Evolutionary conservation across 2,113 vertebrate species (phyloP), one percentile per base, ranked within the genome.

Genomic region (Pelvicachromis taeniatus): DNA sequence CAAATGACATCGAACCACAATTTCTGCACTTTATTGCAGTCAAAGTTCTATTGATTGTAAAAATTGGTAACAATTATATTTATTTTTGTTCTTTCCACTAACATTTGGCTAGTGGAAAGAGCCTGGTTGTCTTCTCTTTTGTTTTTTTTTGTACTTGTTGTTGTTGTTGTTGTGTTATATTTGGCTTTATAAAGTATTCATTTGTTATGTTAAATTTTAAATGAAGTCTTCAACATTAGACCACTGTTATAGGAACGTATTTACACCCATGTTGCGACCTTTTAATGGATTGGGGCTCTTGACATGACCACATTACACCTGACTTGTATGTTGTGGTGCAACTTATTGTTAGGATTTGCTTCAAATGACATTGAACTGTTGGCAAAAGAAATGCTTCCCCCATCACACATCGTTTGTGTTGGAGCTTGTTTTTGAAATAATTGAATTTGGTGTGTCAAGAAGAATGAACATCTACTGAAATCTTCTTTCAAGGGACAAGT

Each of bases 381-480:
- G 92, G 91, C n/a, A 94, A 93, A 80, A 94, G 82, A 94, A 94
- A 92, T 93, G 93, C 93, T 93, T 77, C 90, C 94, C 63, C 92
- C 94, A 90, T 88, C 90, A 95, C 92, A 95, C 95, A 92, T 84
- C 90, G 93, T 94, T 96, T 91, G 93, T 94, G 97, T 87, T 95
- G 91, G 91, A 89, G 88, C 96, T 95, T 95, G 95, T 77, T 94
- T 95, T 58, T 6, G 92, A 92, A 97, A 94, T 96, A 95, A 96
- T 96, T 97, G 87, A 96, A 97, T 95, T 96, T 89, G 95, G 70
- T 85, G 88, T 94, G 92, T 95, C 93, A 82, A 88, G 91, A 93
- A 94, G 95, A 95, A 95, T 92, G 81, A 95, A 84, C 73, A 85
- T 89, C 95, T 96, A 92, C 93, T 95, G 93, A 95, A 95, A 94